phyloP scores from a whole-genome alignment of 2,113 vertebrate genomes.

The Micronisus gabar region DNA sequence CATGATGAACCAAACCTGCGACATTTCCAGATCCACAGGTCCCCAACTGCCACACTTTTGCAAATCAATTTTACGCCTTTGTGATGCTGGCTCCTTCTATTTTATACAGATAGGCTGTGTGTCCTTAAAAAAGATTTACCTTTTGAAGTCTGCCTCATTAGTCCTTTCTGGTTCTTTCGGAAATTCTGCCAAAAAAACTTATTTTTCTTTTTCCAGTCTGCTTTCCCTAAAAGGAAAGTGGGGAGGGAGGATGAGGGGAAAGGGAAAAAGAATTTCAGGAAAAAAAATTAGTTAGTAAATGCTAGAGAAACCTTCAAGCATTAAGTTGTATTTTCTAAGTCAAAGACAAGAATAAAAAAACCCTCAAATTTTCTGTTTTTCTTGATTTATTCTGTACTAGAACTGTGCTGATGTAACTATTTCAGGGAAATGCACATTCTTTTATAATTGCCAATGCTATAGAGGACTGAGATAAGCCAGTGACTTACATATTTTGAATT shows the following conservation, averaged over 20 bases:
- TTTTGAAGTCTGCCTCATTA: slow-evolving; percentile 92
- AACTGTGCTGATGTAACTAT: background rate
- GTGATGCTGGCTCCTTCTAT: background rate
- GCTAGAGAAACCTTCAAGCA: background rate
- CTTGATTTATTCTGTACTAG: background rate
- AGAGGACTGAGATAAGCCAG: background rate
- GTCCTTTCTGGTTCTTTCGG: slow-evolving; percentile 90
- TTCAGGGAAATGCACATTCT: slow-evolving; percentile 46
- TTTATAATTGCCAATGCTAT: background rate
- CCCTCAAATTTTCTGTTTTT: background rate
- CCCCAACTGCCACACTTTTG: background rate
- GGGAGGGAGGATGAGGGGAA: background rate
- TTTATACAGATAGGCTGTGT: background rate
- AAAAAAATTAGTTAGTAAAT: slow-evolving; percentile 41
- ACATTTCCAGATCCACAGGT: background rate
- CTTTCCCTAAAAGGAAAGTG: slow-evolving; percentile 80
- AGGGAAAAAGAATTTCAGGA: slow-evolving; percentile 33
- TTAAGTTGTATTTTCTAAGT: background rate
- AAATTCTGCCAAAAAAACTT: slow-evolving; percentile 99
- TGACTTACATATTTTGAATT: background rate
- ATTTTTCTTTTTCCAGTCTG: slow-evolving; percentile 97
- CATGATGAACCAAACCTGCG: background rate
- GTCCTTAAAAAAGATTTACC: slow-evolving; percentile 68
- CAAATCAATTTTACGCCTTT: background rate
- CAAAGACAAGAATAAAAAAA: background rate